Conservation (phyloP, 2,113 vertebrate genomes). For the Microtus ochrogaster region DNA sequence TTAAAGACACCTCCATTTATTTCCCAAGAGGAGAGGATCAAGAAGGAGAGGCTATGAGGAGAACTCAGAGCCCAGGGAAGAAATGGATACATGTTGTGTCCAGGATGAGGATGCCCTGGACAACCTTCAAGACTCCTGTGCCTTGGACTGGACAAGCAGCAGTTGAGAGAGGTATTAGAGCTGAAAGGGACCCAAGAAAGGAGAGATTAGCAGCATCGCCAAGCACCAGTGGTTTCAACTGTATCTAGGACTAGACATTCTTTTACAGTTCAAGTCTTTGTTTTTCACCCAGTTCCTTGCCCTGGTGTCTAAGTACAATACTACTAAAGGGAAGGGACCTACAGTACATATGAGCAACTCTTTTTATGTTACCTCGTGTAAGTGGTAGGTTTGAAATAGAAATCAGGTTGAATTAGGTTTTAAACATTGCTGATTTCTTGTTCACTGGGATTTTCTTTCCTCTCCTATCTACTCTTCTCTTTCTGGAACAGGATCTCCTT, state of each 20-base stretch:
- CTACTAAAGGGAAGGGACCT: background rate
- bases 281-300: background rate
- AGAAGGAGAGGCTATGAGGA: constrained; percentile 34
- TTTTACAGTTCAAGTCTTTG: background rate
- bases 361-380: background rate
- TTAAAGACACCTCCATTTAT: background rate
- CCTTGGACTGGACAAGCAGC: background rate
- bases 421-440: constrained; percentile 10
- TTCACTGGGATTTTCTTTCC: background rate
- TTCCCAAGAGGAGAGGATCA: background rate
- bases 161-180: constrained; percentile 32
- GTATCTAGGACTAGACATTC: background rate
- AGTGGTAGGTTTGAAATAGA: constrained; percentile 14
- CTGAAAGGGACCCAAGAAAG: background rate
- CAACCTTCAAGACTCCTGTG: background rate
- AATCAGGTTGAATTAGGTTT: constrained; percentile 1
- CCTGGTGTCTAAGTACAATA: constrained; percentile 19
- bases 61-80: constrained; percentile 9
- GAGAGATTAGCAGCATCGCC: background rate
- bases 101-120: background rate
- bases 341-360: background rate
- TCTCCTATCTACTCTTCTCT: background rate
- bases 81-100: constrained; percentile 10
- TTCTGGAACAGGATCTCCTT: background rate
- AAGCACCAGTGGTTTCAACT: background rate